phyloP scores from a whole-genome alignment of 2,797 vertebrate genomes.

The Notoglanidium macrostoma region DNA sequence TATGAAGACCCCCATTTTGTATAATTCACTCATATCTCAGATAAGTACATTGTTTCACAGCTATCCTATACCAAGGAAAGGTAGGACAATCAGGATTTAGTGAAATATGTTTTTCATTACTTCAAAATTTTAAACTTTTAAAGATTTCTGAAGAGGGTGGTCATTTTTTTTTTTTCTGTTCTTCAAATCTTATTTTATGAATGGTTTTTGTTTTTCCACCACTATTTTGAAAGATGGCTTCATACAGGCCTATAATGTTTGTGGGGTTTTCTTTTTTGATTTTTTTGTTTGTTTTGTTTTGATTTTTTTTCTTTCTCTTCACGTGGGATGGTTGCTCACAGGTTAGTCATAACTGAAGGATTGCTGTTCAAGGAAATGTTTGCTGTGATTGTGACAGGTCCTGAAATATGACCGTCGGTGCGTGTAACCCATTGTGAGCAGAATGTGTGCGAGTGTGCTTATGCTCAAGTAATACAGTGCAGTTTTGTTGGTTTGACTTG shows the following conservation, averaged over 20 bases:
- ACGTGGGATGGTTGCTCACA: constrained; percentile 59
- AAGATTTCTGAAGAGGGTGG: background rate
- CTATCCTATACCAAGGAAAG: background rate
- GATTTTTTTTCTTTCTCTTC: background rate
- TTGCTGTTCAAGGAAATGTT: constrained; percentile 64
- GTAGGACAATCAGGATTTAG: background rate
- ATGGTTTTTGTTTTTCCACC: background rate
- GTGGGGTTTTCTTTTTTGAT: background rate
- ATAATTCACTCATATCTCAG: background rate
- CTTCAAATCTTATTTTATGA: background rate
- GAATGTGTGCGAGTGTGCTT: constrained; percentile 51
- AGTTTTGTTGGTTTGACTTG: constrained; percentile 34
- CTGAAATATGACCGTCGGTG: constrained; percentile 43
- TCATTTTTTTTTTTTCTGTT: background rate
- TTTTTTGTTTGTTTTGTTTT: constrained; percentile 2
- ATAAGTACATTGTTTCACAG: background rate
- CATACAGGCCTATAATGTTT: background rate
- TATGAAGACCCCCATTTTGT: background rate
- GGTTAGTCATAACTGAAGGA: constrained; percentile 63
- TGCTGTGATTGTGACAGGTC: constrained; percentile 67
- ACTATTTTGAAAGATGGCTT: background rate
- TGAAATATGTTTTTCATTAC: background rate
- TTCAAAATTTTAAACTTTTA: background rate
- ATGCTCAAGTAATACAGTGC: constrained; percentile 27
- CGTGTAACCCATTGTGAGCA: constrained; percentile 36